These are phyloP conservation scores for Entomyzon cyanotis DNA, from an alignment of 2,113 vertebrate species.

Conservation along the genomic window DNA sequence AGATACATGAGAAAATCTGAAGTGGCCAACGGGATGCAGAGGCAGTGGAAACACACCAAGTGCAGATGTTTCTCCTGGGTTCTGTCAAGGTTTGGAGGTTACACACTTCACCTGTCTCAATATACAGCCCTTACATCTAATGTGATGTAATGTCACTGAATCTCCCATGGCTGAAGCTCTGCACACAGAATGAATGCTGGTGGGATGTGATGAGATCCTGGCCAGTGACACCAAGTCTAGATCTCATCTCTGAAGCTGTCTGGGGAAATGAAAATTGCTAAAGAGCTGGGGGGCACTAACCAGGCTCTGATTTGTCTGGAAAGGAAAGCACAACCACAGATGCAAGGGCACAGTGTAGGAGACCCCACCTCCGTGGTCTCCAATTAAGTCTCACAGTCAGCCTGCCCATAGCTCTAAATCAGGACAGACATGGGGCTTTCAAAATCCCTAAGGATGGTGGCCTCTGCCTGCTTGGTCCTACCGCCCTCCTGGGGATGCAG, in stretches of 20 bases:
- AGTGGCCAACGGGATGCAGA: neutral
- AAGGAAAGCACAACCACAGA: neutral
- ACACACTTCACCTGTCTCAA: neutral
- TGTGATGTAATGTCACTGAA: neutral
- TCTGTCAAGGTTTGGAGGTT: neutral
- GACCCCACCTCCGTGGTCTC: rapidly evolving
- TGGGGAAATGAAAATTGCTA: neutral
- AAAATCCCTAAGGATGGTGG: neutral
- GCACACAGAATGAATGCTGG: neutral
- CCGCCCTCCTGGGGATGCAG: neutral
- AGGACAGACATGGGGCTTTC: neutral
- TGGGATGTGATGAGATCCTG: neutral
- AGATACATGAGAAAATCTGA: neutral
- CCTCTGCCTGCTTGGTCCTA: neutral
- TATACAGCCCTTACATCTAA: neutral
- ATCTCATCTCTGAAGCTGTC: neutral
- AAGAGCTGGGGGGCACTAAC: neutral
- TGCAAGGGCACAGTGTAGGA: neutral
- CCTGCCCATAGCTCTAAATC: neutral
- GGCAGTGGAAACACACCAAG: neutral
- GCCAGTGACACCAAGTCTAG: neutral
- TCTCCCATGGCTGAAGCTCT: neutral
- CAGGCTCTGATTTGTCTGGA: neutral
- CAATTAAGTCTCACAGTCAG: neutral
- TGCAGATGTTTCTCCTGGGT: neutral